Conservation (phyloP, 2,888 invertebrate species). For the Sceliomorpha sp. region DNA sequence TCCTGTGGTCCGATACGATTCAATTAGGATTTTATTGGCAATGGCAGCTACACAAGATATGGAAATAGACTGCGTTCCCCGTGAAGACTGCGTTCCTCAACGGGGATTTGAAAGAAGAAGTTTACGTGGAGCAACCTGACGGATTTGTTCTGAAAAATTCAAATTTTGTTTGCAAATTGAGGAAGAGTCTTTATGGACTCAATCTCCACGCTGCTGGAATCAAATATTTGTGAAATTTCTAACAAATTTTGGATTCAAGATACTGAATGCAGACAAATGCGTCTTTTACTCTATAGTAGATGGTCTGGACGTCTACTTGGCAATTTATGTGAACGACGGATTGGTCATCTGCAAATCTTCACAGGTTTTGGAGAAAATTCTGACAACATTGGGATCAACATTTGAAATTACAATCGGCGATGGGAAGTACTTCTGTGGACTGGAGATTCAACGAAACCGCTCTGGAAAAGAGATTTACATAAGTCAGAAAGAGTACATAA, state of each 20-base stretch:
- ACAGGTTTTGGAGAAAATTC: background rate
- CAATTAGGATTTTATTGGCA: constrained; percentile 34
- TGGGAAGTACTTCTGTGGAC: constrained; percentile 16
- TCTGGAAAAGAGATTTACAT: constrained; percentile 4
- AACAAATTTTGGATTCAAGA: too few species aligned
- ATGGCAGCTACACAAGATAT: too few species aligned
- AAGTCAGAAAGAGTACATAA: constrained; percentile 3
- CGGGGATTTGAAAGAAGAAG: constrained; percentile 24
- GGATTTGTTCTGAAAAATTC: constrained; percentile 17
- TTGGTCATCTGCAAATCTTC: too few species aligned
- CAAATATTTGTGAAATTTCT: too few species aligned
- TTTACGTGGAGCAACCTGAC: constrained; percentile 10
- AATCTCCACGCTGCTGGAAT: too few species aligned
- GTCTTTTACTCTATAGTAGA: too few species aligned
- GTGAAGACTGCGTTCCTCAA: constrained; percentile 42
- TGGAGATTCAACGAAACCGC: constrained; percentile 25
- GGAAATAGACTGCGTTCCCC: too few species aligned
- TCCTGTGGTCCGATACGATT: constrained; percentile 37
- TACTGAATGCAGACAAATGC: too few species aligned
- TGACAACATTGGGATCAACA: constrained; percentile 8
- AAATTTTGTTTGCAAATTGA: constrained; percentile 29
- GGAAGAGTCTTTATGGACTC: too few species aligned
- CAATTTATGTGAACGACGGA: too few species aligned
- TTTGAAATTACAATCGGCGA: constrained; percentile 33
- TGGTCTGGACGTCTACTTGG: too few species aligned